Conservation (phyloP, 2,113 vertebrate genomes). For the Antidorcas marsupialis region DNA sequence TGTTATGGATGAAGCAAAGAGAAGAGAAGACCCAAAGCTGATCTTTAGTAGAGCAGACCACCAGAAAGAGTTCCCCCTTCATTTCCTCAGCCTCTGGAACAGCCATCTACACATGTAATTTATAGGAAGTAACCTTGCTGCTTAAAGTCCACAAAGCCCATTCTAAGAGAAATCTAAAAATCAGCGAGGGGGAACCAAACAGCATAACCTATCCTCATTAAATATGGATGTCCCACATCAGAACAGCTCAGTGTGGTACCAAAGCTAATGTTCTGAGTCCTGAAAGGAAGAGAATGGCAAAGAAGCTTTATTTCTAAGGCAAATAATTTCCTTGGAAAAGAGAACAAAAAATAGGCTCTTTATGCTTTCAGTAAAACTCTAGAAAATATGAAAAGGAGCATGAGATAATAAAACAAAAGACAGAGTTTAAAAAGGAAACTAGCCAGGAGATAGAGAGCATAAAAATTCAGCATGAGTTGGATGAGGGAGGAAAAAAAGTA, state of each 20-base stretch:
- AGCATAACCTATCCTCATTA: not conserved
- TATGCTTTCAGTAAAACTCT: not conserved
- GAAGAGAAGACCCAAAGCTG: not conserved
- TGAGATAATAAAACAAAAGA: not conserved
- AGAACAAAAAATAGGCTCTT: not conserved
- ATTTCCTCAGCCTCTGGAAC: not conserved
- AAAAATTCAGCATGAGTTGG: not conserved
- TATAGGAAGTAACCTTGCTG: not conserved
- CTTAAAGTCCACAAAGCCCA: not conserved
- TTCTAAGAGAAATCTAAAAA: not conserved
- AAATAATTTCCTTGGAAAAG: not conserved
- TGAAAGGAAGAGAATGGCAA: not conserved
- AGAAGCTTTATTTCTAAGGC: not conserved
- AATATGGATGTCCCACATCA: not conserved
- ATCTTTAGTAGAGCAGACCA: not conserved
- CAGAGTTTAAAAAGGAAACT: not conserved
- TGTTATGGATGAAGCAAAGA: not conserved
- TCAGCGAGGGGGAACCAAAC: not conserved
- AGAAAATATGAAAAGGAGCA: not conserved
- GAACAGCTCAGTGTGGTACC: not conserved
- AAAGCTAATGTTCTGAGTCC: not conserved
- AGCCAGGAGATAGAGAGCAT: not conserved
- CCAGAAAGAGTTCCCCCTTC: not conserved
- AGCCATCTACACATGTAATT: not conserved
- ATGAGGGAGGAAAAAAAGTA: not conserved